phyloP scores from a whole-genome alignment of 2,888 invertebrate species.

The Parnassius orleans region DNA sequence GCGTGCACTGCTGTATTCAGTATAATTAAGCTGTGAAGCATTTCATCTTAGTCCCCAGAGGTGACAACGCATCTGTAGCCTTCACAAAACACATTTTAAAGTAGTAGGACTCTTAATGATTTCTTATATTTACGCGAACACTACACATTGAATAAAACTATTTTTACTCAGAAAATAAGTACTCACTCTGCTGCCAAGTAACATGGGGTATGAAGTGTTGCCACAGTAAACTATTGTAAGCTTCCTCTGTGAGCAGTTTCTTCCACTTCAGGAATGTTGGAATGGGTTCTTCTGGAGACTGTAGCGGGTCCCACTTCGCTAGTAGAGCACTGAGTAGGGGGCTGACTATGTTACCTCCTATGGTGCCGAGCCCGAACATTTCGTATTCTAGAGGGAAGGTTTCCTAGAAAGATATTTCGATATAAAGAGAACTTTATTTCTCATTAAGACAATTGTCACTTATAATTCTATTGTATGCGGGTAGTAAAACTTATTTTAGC shows the following conservation, averaged over 20 bases:
- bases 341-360: constrained; percentile 92
- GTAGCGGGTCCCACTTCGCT: constrained; percentile 89
- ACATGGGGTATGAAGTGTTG: constrained; percentile 94
- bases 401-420: constrained; percentile 42
- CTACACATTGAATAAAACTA: too few relatives aligned
- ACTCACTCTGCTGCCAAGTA: constrained; percentile 86
- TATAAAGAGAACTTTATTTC: too few relatives aligned
- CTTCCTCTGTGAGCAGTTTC: constrained; percentile 83
- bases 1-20: too few relatives aligned
- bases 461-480: too few relatives aligned
- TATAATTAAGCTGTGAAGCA: too few relatives aligned
- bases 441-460: too few relatives aligned
- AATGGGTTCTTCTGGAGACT: constrained; percentile 83
- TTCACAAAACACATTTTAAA: too few relatives aligned
- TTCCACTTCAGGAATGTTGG: constrained; percentile 87
- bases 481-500: too few relatives aligned
- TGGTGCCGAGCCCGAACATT: constrained; percentile 89
- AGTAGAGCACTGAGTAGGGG: constrained; percentile 90
- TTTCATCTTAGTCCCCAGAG: too few relatives aligned
- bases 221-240: constrained; percentile 93
- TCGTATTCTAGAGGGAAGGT: constrained; percentile 84
- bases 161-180: constrained; percentile 11
- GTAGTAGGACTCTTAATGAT: too few relatives aligned
- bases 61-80: too few relatives aligned
- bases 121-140: too few relatives aligned